These are phyloP conservation scores for Graphium colonna DNA, from an alignment of 2,888 invertebrate genomes.

Conservation along the genomic window DNA sequence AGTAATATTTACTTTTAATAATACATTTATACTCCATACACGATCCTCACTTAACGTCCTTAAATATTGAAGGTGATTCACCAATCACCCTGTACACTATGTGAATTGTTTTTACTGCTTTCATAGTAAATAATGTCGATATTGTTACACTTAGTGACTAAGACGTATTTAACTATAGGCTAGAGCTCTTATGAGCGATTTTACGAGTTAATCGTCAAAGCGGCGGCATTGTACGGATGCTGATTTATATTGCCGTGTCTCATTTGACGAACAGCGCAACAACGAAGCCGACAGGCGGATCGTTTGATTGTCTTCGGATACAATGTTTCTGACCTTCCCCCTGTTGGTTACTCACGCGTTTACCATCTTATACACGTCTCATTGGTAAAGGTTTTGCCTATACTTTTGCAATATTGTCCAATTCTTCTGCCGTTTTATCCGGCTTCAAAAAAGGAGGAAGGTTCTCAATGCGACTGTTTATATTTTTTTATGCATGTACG, in stretches of 20 bases:
- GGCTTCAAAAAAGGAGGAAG: too few relatives aligned
- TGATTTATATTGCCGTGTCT: constrained; percentile 17
- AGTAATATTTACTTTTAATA: too few relatives aligned
- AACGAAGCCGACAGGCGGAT: constrained; percentile 14
- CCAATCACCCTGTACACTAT: too few relatives aligned
- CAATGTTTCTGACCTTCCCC: constrained; percentile 1
- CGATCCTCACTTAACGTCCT: too few relatives aligned
- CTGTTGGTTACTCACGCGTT: constrained; percentile 9
- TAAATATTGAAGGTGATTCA: too few relatives aligned
- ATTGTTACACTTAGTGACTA: too few relatives aligned
- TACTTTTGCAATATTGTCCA: neutral
- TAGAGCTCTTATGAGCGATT: neutral
- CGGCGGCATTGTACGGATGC: constrained; percentile 4
- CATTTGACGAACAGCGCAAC: constrained; percentile 17
- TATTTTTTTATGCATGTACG: too few relatives aligned
- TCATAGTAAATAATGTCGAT: too few relatives aligned
- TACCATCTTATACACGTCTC: neutral
- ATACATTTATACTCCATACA: too few relatives aligned
- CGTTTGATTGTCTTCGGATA: constrained; percentile 9
- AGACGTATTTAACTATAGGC: neutral
- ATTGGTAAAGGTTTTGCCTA: neutral
- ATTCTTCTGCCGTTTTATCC: neutral
- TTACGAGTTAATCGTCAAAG: constrained; percentile 7
- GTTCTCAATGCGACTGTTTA: too few relatives aligned
- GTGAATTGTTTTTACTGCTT: too few relatives aligned